A percentile compares a stretch with the other conserved stretches of the same genome.
These are phyloP conservation scores for Plutella xylostella DNA, from an alignment of 2,888 invertebrate species.

Conservation along the genomic window DNA sequence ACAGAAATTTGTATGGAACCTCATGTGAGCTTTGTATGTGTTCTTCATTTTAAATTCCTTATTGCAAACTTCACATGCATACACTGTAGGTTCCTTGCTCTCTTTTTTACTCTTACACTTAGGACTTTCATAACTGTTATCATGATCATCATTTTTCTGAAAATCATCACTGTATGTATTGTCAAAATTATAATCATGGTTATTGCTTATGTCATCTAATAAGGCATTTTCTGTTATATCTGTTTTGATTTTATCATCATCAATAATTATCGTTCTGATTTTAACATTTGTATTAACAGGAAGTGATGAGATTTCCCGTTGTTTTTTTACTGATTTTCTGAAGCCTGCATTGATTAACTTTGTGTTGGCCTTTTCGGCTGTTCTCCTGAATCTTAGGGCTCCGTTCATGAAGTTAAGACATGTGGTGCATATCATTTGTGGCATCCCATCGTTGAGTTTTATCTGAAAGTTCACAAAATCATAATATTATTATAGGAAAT, in stretches of 20 bases:
- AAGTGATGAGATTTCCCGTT: too few relatives aligned
- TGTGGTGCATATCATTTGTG: slow-evolving; percentile 42
- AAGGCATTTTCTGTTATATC: slow-evolving; percentile 18
- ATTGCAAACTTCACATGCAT: slow-evolving; percentile 38
- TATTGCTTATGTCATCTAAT: not conserved
- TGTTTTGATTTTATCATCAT: slow-evolving; percentile 11
- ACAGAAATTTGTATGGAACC: slow-evolving; percentile 54
- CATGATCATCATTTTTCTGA: not conserved
- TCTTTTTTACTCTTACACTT: not conserved
- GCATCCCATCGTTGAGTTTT: slow-evolving; percentile 40
- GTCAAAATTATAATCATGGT: not conserved
- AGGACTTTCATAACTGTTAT: not conserved
- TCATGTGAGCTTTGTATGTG: slow-evolving; percentile 47
- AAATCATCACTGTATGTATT: not conserved
- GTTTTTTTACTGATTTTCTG: too few relatives aligned
- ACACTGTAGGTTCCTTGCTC: slow-evolving; percentile 21
- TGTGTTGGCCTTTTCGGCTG: slow-evolving; percentile 31
- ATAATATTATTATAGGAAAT: not conserved
- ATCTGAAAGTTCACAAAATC: slow-evolving; percentile 31
- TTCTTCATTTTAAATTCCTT: slow-evolving; percentile 55
- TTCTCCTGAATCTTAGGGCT: slow-evolving; percentile 36
- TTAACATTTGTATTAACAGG: too few relatives aligned
- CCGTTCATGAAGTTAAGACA: slow-evolving; percentile 32
- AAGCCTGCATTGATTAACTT: too few relatives aligned
- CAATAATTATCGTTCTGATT: too few relatives aligned